These are phyloP conservation scores for Paraescarpia echinospica DNA, from an alignment of 1,140 invertebrate genomes.

Conservation along the genomic window DNA sequence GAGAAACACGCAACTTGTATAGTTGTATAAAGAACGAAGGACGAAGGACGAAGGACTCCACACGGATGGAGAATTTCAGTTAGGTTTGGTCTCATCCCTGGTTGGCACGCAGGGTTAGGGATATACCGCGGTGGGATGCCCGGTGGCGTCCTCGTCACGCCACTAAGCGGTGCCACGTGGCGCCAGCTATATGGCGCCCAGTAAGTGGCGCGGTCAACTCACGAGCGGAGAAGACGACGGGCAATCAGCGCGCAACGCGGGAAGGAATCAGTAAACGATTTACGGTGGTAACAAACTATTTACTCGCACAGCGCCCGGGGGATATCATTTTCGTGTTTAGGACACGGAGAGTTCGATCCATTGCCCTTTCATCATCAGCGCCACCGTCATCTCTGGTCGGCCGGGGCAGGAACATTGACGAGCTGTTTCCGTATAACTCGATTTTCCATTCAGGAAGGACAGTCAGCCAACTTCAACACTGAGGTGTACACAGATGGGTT, in stretches of 20 bases:
- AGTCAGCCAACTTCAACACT: no score
- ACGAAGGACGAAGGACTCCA: neutral
- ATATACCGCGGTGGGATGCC: neutral
- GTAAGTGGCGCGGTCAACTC: neutral
- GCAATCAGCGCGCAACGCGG: neutral
- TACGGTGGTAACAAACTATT: neutral
- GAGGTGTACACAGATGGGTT: no score
- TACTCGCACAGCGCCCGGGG: neutral
- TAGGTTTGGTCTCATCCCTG: neutral
- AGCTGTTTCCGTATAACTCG: no score
- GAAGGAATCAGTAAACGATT: neutral
- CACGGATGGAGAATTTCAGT: neutral
- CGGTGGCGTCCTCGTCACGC: neutral
- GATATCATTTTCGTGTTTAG: no score
- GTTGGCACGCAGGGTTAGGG: neutral
- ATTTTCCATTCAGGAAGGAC: no score
- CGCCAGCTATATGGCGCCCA: neutral
- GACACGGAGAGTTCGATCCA: no score
- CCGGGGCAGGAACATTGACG: no score
- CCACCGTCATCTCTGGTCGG: no score
- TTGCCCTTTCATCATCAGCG: no score
- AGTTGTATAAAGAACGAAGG: no score
- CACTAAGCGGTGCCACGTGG: neutral
- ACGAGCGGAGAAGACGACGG: neutral
- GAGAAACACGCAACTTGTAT: neutral